Evolutionary conservation across 2,888 invertebrate species (phyloP).

Genomic region (Drosophila mimica): DNA sequence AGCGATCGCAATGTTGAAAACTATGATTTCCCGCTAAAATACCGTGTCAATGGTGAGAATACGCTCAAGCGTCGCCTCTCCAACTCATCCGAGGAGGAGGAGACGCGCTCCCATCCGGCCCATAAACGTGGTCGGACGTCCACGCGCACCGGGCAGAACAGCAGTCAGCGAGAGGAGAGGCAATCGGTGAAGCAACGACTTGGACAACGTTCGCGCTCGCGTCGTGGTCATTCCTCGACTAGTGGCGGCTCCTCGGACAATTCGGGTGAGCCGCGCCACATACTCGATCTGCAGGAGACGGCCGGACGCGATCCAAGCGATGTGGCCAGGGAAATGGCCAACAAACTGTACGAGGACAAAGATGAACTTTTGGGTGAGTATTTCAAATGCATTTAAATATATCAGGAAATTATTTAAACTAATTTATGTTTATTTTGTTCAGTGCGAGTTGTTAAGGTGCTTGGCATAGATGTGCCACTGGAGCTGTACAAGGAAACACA

Average conservation of each 20-base stretch:
- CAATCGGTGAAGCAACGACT: slow-evolving; percentile 69
- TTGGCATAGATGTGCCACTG: slow-evolving; percentile 91
- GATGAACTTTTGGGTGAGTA: slow-evolving; percentile 89
- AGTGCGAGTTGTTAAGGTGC: slow-evolving; percentile 89
- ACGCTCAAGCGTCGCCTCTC: slow-evolving; percentile 83
- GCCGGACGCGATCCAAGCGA: slow-evolving; percentile 74
- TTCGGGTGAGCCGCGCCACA: slow-evolving; percentile 84
- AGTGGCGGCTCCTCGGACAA: slow-evolving; percentile 86
- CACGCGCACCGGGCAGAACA: slow-evolving; percentile 38
- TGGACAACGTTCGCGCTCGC: slow-evolving; percentile 70
- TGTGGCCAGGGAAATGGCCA: slow-evolving; percentile 90
- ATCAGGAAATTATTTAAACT: background rate
- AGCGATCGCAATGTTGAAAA: slow-evolving; percentile 90
- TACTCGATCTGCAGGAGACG: slow-evolving; percentile 88
- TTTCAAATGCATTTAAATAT: background rate
- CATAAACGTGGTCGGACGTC: slow-evolving; percentile 77
- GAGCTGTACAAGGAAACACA: slow-evolving; percentile 92
- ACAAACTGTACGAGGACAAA: slow-evolving; percentile 91
- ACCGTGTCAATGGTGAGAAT: slow-evolving; percentile 87
- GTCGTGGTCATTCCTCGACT: slow-evolving; percentile 80
- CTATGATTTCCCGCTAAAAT: slow-evolving; percentile 89
- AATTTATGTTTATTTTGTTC: background rate
- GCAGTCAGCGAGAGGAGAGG: slow-evolving; percentile 30
- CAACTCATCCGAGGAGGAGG: slow-evolving; percentile 77
- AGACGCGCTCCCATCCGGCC: slow-evolving; percentile 61